Conservation (phyloP, 2,113 vertebrate species). For the Phyllopteryx taeniolatus region DNA sequence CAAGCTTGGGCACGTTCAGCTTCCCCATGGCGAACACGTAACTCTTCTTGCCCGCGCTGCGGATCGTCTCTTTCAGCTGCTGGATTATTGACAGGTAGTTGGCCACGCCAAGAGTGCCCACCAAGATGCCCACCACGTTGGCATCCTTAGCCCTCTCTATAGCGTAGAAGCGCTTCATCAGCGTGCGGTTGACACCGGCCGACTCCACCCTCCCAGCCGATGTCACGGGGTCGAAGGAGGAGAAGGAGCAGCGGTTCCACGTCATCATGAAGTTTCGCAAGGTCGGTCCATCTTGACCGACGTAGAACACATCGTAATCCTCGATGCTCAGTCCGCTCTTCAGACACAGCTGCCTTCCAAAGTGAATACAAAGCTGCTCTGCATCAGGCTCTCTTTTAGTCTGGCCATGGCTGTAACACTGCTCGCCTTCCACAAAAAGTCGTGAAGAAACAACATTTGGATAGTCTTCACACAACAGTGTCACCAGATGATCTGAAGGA, state of each 20-base stretch:
- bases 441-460: conserved; percentile 75
- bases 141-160: conserved; percentile 91
- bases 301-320: conserved; percentile 83
- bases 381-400: conserved; percentile 3
- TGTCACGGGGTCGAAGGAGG: conserved; percentile 82
- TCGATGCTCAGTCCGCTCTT: conserved; percentile 56
- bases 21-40: conserved; percentile 91
- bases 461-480: conserved; percentile 68
- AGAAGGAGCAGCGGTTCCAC: conserved; percentile 84
- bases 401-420: conserved; percentile 41
- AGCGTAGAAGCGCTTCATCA: conserved; percentile 87
- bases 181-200: conserved; percentile 73
- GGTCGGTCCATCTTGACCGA: conserved; percentile 81
- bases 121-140: conserved; percentile 86
- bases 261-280: conserved; percentile 91
- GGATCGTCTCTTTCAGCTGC: conserved; percentile 79
- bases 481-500: conserved; percentile 68
- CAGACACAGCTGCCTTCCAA: conserved; percentile 76
- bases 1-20: conserved; percentile 87
- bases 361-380: conserved; percentile 60
- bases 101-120: conserved; percentile 84
- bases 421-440: conserved; percentile 61
- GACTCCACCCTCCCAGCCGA: conserved; percentile 72
- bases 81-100: conserved; percentile 81
- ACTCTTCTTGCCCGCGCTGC: conserved; percentile 84